A percentile compares a stretch with the other conserved stretches of the same genome.
These are phyloP conservation scores for Fregata magnificens DNA, from an alignment of 2,113 vertebrate genomes.

Conservation along the genomic window DNA sequence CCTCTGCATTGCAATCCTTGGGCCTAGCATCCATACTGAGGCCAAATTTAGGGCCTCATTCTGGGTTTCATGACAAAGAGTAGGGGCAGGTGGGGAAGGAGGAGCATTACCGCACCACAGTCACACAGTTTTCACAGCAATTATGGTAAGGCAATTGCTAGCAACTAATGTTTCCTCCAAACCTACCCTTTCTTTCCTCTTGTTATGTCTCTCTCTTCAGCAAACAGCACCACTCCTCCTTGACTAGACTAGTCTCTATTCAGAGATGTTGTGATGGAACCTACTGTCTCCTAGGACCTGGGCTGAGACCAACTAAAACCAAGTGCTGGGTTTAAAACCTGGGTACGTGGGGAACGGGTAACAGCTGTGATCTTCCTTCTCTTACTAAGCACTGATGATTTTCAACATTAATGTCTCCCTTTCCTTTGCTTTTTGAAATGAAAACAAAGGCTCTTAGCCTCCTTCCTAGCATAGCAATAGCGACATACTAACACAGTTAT, in stretches of 20 bases:
- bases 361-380: not conserved
- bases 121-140: not conserved
- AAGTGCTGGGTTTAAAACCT: not conserved
- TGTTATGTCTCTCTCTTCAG: not conserved
- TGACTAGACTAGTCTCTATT: not conserved
- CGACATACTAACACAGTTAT: slow-evolving; percentile 66
- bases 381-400: not conserved
- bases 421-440: not conserved
- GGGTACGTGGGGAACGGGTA: fast-evolving
- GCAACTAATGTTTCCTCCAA: not conserved
- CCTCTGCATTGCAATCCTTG: not conserved
- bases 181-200: not conserved
- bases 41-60: not conserved
- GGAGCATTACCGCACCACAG: not conserved
- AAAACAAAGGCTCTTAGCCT: slow-evolving; percentile 8
- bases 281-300: not conserved
- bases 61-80: not conserved
- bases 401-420: not conserved
- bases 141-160: not conserved
- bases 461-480: not conserved
- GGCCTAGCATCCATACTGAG: not conserved
- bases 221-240: not conserved
- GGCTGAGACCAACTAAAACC: not conserved
- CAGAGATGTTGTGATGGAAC: not conserved
- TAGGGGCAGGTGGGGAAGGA: not conserved